These are phyloP conservation scores for Odontomachus brunneus DNA, from an alignment of 1,140 invertebrate genomes.

Conservation along the genomic window DNA sequence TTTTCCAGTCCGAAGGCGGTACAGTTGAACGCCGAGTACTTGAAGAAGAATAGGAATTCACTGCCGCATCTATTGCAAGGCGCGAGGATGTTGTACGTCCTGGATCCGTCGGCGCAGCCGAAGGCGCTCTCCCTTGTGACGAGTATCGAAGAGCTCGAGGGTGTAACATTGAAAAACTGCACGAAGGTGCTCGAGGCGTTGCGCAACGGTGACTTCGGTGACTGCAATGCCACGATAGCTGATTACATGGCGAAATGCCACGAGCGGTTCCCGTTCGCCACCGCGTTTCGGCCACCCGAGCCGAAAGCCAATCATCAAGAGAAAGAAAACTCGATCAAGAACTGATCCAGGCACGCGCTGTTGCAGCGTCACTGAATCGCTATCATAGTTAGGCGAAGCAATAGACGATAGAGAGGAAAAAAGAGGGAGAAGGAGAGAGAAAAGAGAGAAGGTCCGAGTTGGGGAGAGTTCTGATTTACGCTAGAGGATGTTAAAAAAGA, in stretches of 20 bases:
- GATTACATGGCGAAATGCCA: slow-evolving; percentile 91
- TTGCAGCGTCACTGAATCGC: slow-evolving; percentile 60
- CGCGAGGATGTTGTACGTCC: slow-evolving; percentile 89
- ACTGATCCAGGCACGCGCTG: slow-evolving; percentile 81
- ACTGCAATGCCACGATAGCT: slow-evolving; percentile 88
- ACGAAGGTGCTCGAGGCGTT: slow-evolving; percentile 91
- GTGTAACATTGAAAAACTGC: slow-evolving; percentile 90
- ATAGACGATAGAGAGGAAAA: slow-evolving; percentile 29
- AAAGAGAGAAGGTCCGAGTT: slow-evolving; percentile 39
- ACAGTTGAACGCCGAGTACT: slow-evolving; percentile 90
- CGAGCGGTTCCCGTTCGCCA: slow-evolving; percentile 90
- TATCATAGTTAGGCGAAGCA: slow-evolving; percentile 71
- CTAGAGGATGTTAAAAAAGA: slow-evolving; percentile 37
- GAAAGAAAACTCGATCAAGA: slow-evolving; percentile 84
- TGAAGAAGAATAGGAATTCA: slow-evolving; percentile 87
- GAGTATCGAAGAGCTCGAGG: slow-evolving; percentile 86
- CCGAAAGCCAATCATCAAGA: slow-evolving; percentile 78
- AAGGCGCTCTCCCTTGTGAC: slow-evolving; percentile 89
- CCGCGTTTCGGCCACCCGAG: slow-evolving; percentile 88
- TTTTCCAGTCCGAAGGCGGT: slow-evolving; percentile 87
- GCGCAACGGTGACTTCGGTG: slow-evolving; percentile 91
- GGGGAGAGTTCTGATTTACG: slow-evolving; percentile 37
- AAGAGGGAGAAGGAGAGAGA: neutral
- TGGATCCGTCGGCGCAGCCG: slow-evolving; percentile 87
- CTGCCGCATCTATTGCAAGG: slow-evolving; percentile 90